phyloP scores from a whole-genome alignment of 1,140 invertebrate genomes.

The Macrobrachium rosenbergii region DNA sequence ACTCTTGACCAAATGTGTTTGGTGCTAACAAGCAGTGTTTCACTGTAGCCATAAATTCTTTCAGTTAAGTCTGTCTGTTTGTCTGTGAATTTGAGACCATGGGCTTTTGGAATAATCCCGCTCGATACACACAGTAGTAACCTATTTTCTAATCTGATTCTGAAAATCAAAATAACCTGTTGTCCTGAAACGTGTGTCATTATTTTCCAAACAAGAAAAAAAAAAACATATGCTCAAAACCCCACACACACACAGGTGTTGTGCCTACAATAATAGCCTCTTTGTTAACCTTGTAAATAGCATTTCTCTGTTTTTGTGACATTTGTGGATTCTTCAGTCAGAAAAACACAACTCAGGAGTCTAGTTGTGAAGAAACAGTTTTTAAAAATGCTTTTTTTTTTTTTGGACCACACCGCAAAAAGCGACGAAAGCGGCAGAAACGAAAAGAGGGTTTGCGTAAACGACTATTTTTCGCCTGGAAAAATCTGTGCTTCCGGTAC shows the following conservation, averaged over 20 bases:
- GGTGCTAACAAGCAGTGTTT: slow-evolving; percentile 49
- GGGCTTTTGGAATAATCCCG: background rate
- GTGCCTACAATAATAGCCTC: slow-evolving; percentile 47
- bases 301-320: slow-evolving; percentile 28
- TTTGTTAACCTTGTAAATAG: slow-evolving; percentile 52
- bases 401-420: slow-evolving; percentile 31
- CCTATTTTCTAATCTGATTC: background rate
- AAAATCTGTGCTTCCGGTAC: too few species aligned
- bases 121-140: too few species aligned
- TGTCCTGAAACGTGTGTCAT: slow-evolving; percentile 24
- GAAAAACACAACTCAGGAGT: slow-evolving; percentile 54
- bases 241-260: slow-evolving; percentile 32
- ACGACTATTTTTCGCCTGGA: too few species aligned
- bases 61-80: too few species aligned
- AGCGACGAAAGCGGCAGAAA: slow-evolving; percentile 35
- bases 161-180: slow-evolving; percentile 15
- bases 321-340: slow-evolving; percentile 19
- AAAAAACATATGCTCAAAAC: slow-evolving; percentile 52
- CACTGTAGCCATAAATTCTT: background rate
- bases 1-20: slow-evolving; percentile 50
- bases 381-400: background rate
- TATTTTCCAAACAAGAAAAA: slow-evolving; percentile 39
- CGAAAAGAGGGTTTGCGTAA: too few species aligned
- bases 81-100: background rate
- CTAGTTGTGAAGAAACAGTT: slow-evolving; percentile 49